phyloP scores from a whole-genome alignment of 2,888 invertebrate species.

The Melangyna quadrimaculata region DNA sequence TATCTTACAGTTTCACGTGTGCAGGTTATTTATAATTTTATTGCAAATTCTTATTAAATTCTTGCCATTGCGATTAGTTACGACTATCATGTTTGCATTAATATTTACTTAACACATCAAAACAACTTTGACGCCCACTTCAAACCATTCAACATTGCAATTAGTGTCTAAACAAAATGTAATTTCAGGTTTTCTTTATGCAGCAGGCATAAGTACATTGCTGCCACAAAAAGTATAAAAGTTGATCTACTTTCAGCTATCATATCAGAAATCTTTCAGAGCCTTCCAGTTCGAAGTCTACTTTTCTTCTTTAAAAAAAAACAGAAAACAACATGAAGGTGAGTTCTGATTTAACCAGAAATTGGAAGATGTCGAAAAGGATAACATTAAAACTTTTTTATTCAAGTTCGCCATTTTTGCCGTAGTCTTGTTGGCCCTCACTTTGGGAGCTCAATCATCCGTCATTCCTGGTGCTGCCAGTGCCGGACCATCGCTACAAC shows the following conservation, averaged over 20 bases:
- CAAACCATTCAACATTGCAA: background rate
- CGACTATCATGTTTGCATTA: background rate
- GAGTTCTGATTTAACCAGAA: background rate
- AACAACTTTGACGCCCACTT: slow-evolving; percentile 8
- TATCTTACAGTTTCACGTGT: background rate
- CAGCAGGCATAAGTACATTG: background rate
- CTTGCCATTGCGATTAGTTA: background rate
- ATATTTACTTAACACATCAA: slow-evolving; percentile 3
- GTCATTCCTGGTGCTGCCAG: slow-evolving; percentile 54
- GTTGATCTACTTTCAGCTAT: slow-evolving; percentile 17
- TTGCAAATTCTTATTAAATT: slow-evolving; percentile 15
- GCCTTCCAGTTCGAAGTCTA: slow-evolving; percentile 9
- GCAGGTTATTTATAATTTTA: background rate
- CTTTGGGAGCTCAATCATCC: slow-evolving; percentile 78
- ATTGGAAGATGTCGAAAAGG: background rate
- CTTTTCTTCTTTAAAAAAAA: slow-evolving; percentile 57
- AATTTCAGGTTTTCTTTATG: background rate
- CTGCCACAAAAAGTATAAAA: slow-evolving; percentile 36
- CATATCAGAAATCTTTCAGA: slow-evolving; percentile 37
- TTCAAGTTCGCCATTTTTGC: slow-evolving; percentile 76
- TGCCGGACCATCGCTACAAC: slow-evolving; percentile 28
- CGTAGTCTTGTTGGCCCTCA: slow-evolving; percentile 79
- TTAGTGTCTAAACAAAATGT: slow-evolving; percentile 19
- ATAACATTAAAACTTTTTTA: slow-evolving; percentile 23
- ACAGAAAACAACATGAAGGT: slow-evolving; percentile 60